Conservation (phyloP, 2,888 invertebrate genomes). For the Ditylenchus weischeri region DNA sequence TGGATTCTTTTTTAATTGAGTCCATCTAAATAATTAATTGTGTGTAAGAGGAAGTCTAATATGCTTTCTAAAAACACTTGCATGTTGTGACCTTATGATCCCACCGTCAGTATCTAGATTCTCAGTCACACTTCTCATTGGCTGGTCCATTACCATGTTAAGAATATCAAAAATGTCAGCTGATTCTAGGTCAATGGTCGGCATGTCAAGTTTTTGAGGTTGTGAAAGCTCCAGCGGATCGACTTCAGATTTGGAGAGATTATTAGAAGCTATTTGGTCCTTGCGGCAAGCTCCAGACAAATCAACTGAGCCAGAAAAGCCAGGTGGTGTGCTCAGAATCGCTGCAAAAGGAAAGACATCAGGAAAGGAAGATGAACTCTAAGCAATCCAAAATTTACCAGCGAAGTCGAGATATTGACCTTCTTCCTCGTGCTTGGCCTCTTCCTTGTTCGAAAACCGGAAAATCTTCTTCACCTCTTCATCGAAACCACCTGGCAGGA, state of each 20-base stretch:
- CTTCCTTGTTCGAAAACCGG: conserved; percentile 21
- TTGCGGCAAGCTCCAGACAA: conserved; percentile 3
- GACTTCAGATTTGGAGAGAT: neutral
- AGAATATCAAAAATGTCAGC: conserved; percentile 25
- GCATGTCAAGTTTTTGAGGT: conserved; percentile 2
- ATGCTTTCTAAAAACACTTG: too few relatives aligned
- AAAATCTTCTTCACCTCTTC: conserved; percentile 31
- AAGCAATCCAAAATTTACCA: neutral
- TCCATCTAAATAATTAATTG: too few relatives aligned
- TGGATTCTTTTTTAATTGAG: too few relatives aligned
- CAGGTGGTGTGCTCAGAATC: conserved; percentile 31
- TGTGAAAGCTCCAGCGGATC: neutral
- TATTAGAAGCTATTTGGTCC: neutral
- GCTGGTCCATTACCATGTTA: conserved; percentile 16
- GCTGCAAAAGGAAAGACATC: conserved; percentile 8
- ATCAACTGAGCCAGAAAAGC: conserved; percentile 22
- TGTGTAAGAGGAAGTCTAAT: too few relatives aligned
- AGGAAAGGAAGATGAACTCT: neutral
- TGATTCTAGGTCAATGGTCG: conserved; percentile 7
- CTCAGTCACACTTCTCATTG: neutral
- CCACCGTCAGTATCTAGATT: too few relatives aligned
- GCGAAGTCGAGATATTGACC: conserved; percentile 17
- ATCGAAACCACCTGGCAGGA: conserved; percentile 37
- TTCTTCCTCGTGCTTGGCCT: conserved; percentile 21
- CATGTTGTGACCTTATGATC: too few relatives aligned